Conservation (phyloP, 2,797 vertebrate species). For the Eulemur albifrons region DNA sequence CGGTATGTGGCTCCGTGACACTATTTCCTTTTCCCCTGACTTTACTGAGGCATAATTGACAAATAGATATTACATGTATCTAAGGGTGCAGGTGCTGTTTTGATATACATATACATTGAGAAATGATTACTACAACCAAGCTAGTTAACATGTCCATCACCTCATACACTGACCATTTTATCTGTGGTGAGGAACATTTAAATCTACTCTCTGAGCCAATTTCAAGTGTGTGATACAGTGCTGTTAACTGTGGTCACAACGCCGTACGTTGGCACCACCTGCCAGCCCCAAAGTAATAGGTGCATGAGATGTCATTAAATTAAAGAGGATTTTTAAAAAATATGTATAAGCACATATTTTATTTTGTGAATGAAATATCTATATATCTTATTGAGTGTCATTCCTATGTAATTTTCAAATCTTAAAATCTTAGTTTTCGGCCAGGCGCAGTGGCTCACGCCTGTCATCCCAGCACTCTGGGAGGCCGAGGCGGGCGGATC, state of each 20-base stretch:
- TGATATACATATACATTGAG: neutral
- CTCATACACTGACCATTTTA: neutral
- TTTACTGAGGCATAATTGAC: neutral
- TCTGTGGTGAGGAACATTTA: neutral
- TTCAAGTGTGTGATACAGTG: no score
- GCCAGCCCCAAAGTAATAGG: neutral
- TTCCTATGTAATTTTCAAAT: neutral
- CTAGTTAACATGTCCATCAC: neutral
- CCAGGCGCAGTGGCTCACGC: fast-evolving
- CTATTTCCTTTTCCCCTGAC: neutral
- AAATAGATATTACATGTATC: neutral
- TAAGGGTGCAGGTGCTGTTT: no score
- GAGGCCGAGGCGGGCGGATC: no score
- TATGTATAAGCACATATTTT: neutral
- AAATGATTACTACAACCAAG: neutral
- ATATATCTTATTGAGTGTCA: neutral
- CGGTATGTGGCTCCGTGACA: no score
- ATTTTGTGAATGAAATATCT: neutral
- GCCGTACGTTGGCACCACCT: neutral
- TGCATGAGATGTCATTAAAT: neutral
- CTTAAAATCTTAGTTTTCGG: neutral
- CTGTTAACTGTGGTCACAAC: neutral
- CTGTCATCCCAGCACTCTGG: no score
- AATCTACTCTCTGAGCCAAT: neutral
- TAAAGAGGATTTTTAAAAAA: neutral